Evolutionary conservation across 1,140 invertebrate species (phyloP), one percentile per base, ranked within the genome.

Genomic region (Notospermus geniculatus): DNA sequence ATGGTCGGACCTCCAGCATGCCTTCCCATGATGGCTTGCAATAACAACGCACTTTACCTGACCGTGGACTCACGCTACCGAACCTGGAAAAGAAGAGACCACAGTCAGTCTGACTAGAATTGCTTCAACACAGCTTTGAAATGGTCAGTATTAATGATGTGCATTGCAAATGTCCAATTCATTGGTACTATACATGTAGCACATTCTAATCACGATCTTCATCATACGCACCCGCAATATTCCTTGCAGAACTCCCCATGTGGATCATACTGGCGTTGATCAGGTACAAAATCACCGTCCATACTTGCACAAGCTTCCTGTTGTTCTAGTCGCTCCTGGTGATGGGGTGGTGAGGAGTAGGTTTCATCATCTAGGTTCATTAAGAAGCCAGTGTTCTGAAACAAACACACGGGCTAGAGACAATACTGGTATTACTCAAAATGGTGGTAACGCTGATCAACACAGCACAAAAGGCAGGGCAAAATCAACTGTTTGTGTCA

Each of bases 21-120:
- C 32, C 55, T 45, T 62, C 60, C 60, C 60, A 62, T 28, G 60
- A 57, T 15, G 60, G 60, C 55, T 58, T 46, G 29, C 60, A 62
- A 28, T 45, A 62, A 27, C 60, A 62, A 11, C 60, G 30, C 54
- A 62, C 60, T 1, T 46, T 54, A 25, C 55, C 60, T 22, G 60
- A 62, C 4, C 13, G 4, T 5, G 25, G 25, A 32, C 54, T 32
- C 30, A 32, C 54, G n/a, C 7, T 27, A 27, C 25, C 54, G 19
- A 5, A 30, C 27, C 54, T 55, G 30, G n/a, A 55, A 55, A 11
- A 55, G 17, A 55, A 5, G 25, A 52, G 19, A 22, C 4, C n/a
- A 52, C 19, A 52, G 9, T 52, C 5, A 5, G 4, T 5, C 5
- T 22, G 5, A 52, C 4, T 9, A 52, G 32, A 15, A 36, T 4